Evolutionary conservation across 2,888 invertebrate species (phyloP).

Genomic region (Hirtodrosophila trivittata): DNA sequence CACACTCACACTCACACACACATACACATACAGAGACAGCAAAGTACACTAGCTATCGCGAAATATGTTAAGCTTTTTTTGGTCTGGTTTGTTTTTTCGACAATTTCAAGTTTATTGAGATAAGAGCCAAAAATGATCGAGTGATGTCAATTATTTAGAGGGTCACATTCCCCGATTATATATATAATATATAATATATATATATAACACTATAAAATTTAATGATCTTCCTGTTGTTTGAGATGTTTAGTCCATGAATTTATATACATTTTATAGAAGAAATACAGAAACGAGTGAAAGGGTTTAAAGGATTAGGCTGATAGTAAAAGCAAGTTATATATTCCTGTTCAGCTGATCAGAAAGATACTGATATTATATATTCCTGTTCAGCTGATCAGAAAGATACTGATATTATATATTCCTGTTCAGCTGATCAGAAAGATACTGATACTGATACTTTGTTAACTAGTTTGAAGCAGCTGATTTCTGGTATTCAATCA

Average conservation of each 20-base stretch:
- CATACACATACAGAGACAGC: neutral
- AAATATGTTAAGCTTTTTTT: neutral
- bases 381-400: too few relatives aligned
- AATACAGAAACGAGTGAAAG: constrained; percentile 38
- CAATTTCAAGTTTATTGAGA: constrained; percentile 21
- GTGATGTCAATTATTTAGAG: constrained; percentile 45
- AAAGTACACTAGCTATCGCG: constrained; percentile 22
- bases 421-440: too few relatives aligned
- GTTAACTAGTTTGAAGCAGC: too few relatives aligned
- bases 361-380: too few relatives aligned
- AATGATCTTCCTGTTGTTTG: constrained; percentile 27
- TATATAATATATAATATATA: constrained; percentile 8
- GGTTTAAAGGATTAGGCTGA: too few relatives aligned
- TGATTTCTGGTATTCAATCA: too few relatives aligned
- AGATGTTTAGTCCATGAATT: constrained; percentile 22
- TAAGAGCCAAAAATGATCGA: constrained; percentile 42
- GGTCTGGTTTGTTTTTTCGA: constrained; percentile 13
- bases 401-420: too few relatives aligned
- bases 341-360: too few relatives aligned
- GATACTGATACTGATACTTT: too few relatives aligned
- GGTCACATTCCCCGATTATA: constrained; percentile 4
- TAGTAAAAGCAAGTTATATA: too few relatives aligned
- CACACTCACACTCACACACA: constrained; percentile 10
- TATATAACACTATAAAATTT: constrained; percentile 8
- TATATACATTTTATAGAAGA: too few relatives aligned